Percentiles rank a stretch among this genome's conserved stretches.
Conservation (phyloP, 92 coral and sea anemone species). For the Scolanthus callimorphus region DNA sequence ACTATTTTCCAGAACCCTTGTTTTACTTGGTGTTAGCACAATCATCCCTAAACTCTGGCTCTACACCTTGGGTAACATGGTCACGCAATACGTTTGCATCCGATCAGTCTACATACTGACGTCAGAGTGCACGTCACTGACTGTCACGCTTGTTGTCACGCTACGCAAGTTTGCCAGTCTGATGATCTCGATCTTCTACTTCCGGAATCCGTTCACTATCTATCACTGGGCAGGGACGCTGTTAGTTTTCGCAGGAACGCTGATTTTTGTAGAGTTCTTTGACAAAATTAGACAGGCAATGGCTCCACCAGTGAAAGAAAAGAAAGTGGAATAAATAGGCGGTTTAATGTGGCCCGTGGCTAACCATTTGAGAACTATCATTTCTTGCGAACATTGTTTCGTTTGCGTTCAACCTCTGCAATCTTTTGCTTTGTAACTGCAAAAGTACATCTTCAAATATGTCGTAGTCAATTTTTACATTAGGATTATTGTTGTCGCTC, state of each 20-base stretch:
- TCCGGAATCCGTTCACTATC: slow-evolving; percentile 79
- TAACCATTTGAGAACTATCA: too few relatives aligned
- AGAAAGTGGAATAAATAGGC: slow-evolving; percentile 9
- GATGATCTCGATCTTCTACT: slow-evolving; percentile 78
- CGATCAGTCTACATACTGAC: slow-evolving; percentile 88
- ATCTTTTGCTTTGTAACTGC: too few relatives aligned
- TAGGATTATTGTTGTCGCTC: too few relatives aligned
- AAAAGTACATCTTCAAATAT: too few relatives aligned
- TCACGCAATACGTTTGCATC: slow-evolving; percentile 91
- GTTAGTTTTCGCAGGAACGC: slow-evolving; percentile 81
- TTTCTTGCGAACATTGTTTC: too few relatives aligned
- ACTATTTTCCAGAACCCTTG: slow-evolving; percentile 60
- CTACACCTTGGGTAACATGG: slow-evolving; percentile 76
- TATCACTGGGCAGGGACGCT: slow-evolving; percentile 90
- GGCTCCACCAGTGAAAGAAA: slow-evolving; percentile 14
- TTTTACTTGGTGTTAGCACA: slow-evolving; percentile 36
- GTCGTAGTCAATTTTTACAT: too few relatives aligned
- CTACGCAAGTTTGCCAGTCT: slow-evolving; percentile 93
- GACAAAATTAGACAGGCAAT: slow-evolving; percentile 54
- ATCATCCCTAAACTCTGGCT: slow-evolving; percentile 88
- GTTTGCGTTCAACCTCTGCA: too few relatives aligned
- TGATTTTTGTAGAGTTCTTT: slow-evolving; percentile 81
- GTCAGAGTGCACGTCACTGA: slow-evolving; percentile 89
- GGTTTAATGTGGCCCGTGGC: too few relatives aligned
- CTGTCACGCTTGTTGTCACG: slow-evolving; percentile 94